These are phyloP conservation scores for Paratrypauchen microcephalus DNA, from an alignment of 2,797 vertebrate species.

Conservation along the genomic window DNA sequence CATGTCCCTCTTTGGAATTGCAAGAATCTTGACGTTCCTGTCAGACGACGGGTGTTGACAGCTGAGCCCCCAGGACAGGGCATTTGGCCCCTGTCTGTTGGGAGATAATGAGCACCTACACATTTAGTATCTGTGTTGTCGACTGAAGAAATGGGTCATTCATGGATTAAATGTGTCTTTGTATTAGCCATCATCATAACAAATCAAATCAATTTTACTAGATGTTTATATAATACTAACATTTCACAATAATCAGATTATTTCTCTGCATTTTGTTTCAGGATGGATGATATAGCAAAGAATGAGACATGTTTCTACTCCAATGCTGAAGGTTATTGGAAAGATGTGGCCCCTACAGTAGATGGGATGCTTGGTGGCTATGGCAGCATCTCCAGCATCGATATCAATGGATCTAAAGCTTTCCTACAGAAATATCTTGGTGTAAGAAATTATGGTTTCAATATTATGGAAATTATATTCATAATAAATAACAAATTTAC, in stretches of 20 bases:
- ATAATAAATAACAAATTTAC: neutral
- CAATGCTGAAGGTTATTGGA: slow-evolving; percentile 94
- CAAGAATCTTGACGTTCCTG: neutral
- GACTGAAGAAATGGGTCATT: neutral
- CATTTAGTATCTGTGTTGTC: neutral
- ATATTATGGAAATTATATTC: neutral
- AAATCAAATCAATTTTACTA: too few species aligned
- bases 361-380: slow-evolving; percentile 97
- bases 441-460: slow-evolving; percentile 71
- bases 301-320: slow-evolving; percentile 87
- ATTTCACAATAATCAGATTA: neutral
- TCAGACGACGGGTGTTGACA: slow-evolving; percentile 52
- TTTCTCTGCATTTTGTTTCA: slow-evolving; percentile 40
- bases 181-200: neutral
- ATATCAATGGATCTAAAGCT: slow-evolving; percentile 91
- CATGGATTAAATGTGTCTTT: neutral
- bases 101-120: neutral
- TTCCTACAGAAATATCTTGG: slow-evolving; percentile 90
- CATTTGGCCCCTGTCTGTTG: slow-evolving; percentile 25
- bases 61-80: slow-evolving; percentile 47
- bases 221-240: neutral
- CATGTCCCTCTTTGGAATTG: neutral
- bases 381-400: slow-evolving; percentile 92
- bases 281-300: slow-evolving; percentile 83
- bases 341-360: slow-evolving; percentile 86